Base-by-base conservation (phyloP, 1,140 invertebrate genomes). In the Tetraneura akinire region DNA sequence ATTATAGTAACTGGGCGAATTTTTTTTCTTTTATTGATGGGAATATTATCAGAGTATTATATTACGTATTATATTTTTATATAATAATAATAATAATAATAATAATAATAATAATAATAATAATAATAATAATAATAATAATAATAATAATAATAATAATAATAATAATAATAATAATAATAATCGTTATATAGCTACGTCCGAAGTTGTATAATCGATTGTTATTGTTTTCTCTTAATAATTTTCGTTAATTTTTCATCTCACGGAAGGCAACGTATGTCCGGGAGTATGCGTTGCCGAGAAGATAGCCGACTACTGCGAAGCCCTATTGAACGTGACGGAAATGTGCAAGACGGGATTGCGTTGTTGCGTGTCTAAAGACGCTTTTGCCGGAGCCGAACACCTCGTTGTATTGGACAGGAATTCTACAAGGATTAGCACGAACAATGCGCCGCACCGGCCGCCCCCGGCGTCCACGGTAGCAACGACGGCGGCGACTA, bases 201-300 rank as follows among this genome's bases (percentile, higher is more conserved):
- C 26, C 6, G 60, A 13, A 47, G 45, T 47, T 47, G 9, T 4
- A 4, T 8, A 37, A 37, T 37, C 32, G 32, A 37, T 37, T 8
- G 32, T 37, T 4, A 4, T 4, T 37, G 32, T 37, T 37, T 4
- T 37, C 32, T 37, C 8, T 8, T 8, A 37, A 37, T 37, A 37
- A 37, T 37, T 37, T 37, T 37, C 8, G 32, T 37, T 37, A 37
- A 11, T 64, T 37, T 68, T 68, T 68, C 66, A 18, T 74, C 47
- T 29, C 26, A 2, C 53, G 32, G 29, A 42, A 78, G 74, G 23
- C 21, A 23, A 26, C 53, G 49, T 45, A 13, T 95, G 93, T 84
- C 90, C 91, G 0, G 93, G 94, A 1, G 90, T 95, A 11, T 96
- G 94, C 83, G 93, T 95, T 81, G 91, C 92, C 1, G 90, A 92